Evolutionary conservation across 2,797 vertebrate species (phyloP).

Genomic region (Scolopax rusticola): DNA sequence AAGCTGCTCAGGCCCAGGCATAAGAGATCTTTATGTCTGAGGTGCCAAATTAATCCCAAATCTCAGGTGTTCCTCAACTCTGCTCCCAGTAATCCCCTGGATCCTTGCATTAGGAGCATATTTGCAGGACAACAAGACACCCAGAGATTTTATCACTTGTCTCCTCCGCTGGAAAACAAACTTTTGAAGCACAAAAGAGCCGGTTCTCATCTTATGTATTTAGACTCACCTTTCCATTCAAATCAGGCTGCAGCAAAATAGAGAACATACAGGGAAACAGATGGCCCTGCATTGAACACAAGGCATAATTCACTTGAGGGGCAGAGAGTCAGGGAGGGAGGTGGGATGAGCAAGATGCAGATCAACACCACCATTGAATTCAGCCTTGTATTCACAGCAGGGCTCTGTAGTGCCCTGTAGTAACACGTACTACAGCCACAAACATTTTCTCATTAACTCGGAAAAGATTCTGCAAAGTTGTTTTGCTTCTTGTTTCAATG

Average conservation of each 20-base stretch:
- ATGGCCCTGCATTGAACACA: conserved; percentile 25
- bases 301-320: conserved; percentile 30
- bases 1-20: not conserved
- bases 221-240: conserved; percentile 50
- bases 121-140: not conserved
- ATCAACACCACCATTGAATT: not conserved
- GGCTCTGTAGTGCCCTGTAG: not conserved
- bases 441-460: not conserved
- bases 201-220: not conserved
- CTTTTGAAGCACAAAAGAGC: not conserved
- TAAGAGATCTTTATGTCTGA: not conserved
- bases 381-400: not conserved
- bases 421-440: not conserved
- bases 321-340: not conserved
- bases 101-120: not conserved
- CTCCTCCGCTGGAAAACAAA: not conserved
- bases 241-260: conserved; percentile 23
- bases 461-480: not conserved
- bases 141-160: not conserved
- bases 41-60: not conserved
- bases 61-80: not conserved
- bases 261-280: conserved; percentile 15
- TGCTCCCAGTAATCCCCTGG: not conserved
- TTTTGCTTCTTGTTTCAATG: not conserved
- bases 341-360: not conserved